phyloP scores from a whole-genome alignment of 2,888 invertebrate species.

The Parnassius apollo region DNA sequence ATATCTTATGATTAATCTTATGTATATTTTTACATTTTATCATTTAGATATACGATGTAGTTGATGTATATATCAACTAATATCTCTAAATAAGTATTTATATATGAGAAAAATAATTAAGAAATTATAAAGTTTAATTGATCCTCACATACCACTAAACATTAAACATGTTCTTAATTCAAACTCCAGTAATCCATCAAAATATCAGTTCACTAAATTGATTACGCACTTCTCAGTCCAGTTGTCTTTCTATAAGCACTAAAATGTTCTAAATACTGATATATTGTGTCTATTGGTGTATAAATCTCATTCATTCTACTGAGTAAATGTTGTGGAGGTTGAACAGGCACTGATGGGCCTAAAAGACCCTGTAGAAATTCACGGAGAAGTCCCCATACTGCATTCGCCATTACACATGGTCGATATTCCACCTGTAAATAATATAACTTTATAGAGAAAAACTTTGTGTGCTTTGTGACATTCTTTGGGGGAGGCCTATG shows the following conservation, averaged over 20 bases:
- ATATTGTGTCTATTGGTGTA: conserved; percentile 94
- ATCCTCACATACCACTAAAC: not conserved
- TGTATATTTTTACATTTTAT: too few species aligned
- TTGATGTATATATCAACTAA: too few species aligned
- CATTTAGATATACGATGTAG: too few species aligned
- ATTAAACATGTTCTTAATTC: not conserved
- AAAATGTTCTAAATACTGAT: conserved; percentile 97
- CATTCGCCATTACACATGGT: conserved; percentile 92
- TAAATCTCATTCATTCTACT: conserved; percentile 91
- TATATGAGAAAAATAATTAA: too few species aligned
- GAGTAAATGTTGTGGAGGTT: conserved; percentile 87
- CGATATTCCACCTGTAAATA: conserved; percentile 89
- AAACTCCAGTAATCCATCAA: not conserved
- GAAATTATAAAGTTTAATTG: not conserved
- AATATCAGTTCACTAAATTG: not conserved
- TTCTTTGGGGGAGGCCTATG: too few species aligned
- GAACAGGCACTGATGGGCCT: conserved; percentile 87
- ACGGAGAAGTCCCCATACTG: conserved; percentile 94
- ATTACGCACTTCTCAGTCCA: conserved; percentile 61
- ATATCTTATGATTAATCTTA: too few species aligned
- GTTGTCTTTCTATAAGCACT: conserved; percentile 91
- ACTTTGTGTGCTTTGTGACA: too few species aligned
- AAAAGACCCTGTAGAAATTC: conserved; percentile 96
- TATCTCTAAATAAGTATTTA: too few species aligned
- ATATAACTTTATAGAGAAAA: too few species aligned